Base-by-base conservation (phyloP, 2,888 invertebrate genomes). In the Ernsta delagoae region DNA sequence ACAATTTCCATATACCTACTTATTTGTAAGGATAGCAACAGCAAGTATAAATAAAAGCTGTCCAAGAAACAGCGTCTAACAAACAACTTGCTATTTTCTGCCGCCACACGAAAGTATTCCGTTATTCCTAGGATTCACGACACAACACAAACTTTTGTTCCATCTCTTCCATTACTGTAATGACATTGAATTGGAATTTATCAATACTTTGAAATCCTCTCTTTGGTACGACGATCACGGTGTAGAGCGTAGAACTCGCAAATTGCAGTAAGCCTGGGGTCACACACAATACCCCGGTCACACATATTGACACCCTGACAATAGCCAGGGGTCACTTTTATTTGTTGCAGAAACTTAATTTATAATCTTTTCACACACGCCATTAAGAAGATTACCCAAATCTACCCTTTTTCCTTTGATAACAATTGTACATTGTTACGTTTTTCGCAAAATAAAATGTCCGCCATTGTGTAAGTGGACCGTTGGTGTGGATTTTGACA, bases 281-380 rank as follows among this genome's bases (percentile, higher is more conserved):
- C 91, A 90, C 79, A 81, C 82, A 92, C 93, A 94, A 93, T 78
- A 79, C 82, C 71, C 78, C 88, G 93, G 93, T 93, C 93, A 92
- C 92, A 92, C 92, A 89, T 92, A 93, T 93, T 90, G 94, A 92
- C 94, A 92, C 92, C 88, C 85, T 72, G 80, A 93, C 92, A 92
- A 93, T 90, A 78, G 82, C 86, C 88, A 85, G 89, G 93, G 94
- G 94, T 94, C 94, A 94, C 83, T 90, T 93, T 92, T 93, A 93
- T 93, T 93, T 92, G 93, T 92, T 89, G 86, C 90, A 89, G 89
- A 92, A 92, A 93, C 92, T 93, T 93, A 93, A 93, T 92, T 93
- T 93, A 93, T 93, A 94, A 94, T 94, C 94, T 94, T 91, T 92
- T 93, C 92, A 92, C 92, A 92, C 91, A 92, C 87, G 85, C 92